Evolutionary conservation across 2,797 vertebrate genomes (phyloP), one percentile per base, ranked within the genome.

Genomic region (Hydrolagus colliei): DNA sequence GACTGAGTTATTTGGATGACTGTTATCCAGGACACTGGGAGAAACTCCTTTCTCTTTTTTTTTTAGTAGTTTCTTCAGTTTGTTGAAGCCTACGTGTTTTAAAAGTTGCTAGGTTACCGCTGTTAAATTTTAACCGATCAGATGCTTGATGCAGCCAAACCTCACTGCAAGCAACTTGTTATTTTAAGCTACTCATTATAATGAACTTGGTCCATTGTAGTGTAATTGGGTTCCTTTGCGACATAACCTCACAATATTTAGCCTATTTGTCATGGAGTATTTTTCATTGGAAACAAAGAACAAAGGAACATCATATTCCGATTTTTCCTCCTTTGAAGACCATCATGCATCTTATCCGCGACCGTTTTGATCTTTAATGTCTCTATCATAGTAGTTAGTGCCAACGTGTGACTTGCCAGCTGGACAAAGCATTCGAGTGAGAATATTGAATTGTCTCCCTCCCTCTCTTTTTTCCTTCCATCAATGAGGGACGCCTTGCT

Each of bases 41-140:
- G 41, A 52, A 52, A 6, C 41, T 3, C 41, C 41, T 6, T 52
- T 52, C 41, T 52, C 41, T 52, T 1, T 52, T 52, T 52, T 6
- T 52, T 27, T 27, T 27, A 27, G 41, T 52, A 52, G 41, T 52
- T 52, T 52, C 41, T 52, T 52, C 6, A 6, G 41, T 3, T 52
- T 52, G 41, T 52, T 52, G 41, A 52, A 52, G 41, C 0, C 41
- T 52, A 52, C 41, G 41, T 52, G 41, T 52, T 71, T 84, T 67
- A 84, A 35, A 84, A 84, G 79, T 52, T 11, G 32, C 32, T 52
- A 41, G 65, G 67, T 16, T 84, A 35, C 79, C 20, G 18, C 8
- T 20, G 79, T 84, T 84, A 84, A 84, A 84, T 32, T 84, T 84
- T 84, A 84, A 84, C 79, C 65, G 18, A 9, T 77, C 75, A n/a